phyloP scores from a whole-genome alignment of 1,140 invertebrate genomes.

The Laodelphax striatellus region DNA sequence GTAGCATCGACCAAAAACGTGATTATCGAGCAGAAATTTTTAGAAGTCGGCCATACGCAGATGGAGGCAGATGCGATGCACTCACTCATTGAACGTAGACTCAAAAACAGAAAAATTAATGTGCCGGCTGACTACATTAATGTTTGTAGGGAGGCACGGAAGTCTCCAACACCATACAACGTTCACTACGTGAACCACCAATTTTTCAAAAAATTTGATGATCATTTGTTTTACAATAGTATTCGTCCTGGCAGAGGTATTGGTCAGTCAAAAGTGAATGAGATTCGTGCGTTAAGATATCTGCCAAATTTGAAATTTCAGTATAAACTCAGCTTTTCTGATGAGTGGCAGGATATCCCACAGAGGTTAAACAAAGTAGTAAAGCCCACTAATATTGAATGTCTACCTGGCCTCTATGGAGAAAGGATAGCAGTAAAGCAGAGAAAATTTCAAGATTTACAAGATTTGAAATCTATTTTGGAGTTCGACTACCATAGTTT shows the following conservation, averaged over 20 bases:
- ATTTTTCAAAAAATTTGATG: conserved; percentile 13
- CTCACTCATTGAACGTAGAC: conserved; percentile 17
- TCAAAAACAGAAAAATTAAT: conserved; percentile 11
- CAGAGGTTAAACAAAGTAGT: no score
- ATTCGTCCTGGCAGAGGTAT: conserved; percentile 11
- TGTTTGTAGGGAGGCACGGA: conserved; percentile 3
- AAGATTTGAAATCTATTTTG: conserved; percentile 4
- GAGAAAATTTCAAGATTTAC: conserved; percentile 8
- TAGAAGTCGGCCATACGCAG: conserved; percentile 31
- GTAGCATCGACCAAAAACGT: conserved; percentile 22
- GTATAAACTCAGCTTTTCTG: conserved; percentile 13
- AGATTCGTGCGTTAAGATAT: conserved; percentile 17
- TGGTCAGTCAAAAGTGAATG: conserved; percentile 9
- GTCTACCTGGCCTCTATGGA: neutral
- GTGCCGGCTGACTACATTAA: conserved; percentile 15
- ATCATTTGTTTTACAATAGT: neutral
- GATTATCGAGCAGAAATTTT: conserved; percentile 30
- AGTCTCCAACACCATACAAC: conserved; percentile 2
- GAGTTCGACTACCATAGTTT: conserved; percentile 6
- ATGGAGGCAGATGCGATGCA: conserved; percentile 33
- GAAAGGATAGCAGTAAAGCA: conserved; percentile 8
- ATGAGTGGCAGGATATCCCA: conserved; percentile 9
- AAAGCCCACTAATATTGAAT: no score
- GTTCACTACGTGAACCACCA: conserved; percentile 8
- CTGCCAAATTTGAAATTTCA: conserved; percentile 10